Evolutionary conservation across 2,113 vertebrate genomes (phyloP).

Genomic region (Gymnorhina tibicen): DNA sequence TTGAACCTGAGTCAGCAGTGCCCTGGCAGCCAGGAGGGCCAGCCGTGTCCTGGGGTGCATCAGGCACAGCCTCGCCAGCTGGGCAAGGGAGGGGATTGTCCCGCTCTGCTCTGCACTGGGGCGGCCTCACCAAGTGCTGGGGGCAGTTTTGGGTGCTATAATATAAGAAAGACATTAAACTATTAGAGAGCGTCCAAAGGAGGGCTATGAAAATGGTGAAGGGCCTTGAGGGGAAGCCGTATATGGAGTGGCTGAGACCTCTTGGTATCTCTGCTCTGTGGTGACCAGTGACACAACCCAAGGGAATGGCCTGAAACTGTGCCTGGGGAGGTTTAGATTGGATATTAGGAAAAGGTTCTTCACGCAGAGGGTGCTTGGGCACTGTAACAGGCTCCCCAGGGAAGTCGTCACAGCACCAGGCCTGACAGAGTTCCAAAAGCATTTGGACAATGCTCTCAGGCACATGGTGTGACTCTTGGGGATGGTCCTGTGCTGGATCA

Average conservation of each 20-base stretch:
- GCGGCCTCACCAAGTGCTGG: rapidly evolving
- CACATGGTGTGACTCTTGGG: background rate
- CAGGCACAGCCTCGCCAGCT: rapidly evolving
- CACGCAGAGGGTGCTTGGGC: background rate
- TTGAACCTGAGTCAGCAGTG: background rate
- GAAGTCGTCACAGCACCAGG: background rate
- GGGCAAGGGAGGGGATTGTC: background rate
- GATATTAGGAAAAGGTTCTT: background rate
- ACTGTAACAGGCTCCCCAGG: background rate
- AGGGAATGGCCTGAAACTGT: background rate
- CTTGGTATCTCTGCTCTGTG: background rate
- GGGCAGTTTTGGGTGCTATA: background rate
- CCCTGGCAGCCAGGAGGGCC: background rate
- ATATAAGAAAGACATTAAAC: background rate
- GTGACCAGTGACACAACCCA: background rate
- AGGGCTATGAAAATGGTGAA: background rate
- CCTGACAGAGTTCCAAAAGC: background rate
- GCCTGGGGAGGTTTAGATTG: background rate
- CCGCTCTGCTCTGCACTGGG: background rate
- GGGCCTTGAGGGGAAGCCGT: background rate
- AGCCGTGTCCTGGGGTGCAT: rapidly evolving
- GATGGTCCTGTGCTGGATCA: background rate
- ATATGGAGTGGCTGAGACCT: background rate
- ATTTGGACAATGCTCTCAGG: background rate
- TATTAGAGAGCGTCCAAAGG: background rate